These are phyloP conservation scores for Diadromus collaris DNA, from an alignment of 2,888 invertebrate species.

Conservation along the genomic window DNA sequence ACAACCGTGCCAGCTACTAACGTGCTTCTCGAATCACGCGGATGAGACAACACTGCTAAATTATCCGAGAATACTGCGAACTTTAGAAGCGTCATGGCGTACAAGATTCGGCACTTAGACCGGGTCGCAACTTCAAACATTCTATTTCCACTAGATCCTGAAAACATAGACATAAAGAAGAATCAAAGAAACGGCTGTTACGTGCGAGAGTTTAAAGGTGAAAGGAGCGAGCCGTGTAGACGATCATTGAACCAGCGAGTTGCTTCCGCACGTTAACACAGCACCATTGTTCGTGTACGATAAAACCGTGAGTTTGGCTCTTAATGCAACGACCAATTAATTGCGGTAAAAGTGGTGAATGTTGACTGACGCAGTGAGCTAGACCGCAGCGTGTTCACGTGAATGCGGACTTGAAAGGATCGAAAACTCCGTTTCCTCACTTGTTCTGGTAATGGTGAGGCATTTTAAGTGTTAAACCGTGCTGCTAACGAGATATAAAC, in stretches of 20 bases:
- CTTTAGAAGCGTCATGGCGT: slow-evolving; percentile 42
- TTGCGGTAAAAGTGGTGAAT: not conserved
- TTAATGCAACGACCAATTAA: not conserved
- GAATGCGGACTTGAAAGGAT: no score
- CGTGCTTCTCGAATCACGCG: slow-evolving; percentile 65
- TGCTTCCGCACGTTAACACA: not conserved
- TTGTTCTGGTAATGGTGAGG: no score
- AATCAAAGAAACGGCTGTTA: not conserved
- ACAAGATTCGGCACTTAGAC: slow-evolving; percentile 57
- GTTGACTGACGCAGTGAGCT: not conserved
- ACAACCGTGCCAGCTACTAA: slow-evolving; percentile 49
- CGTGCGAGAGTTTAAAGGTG: not conserved
- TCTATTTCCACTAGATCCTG: not conserved
- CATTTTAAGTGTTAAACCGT: no score
- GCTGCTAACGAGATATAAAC: no score
- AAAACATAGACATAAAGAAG: not conserved
- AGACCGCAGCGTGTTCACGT: not conserved
- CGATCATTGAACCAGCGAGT: not conserved
- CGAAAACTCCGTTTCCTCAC: no score
- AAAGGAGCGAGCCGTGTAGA: not conserved
- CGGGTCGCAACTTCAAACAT: slow-evolving; percentile 6
- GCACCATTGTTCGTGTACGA: not conserved
- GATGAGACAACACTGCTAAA: slow-evolving; percentile 26
- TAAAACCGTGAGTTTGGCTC: not conserved
- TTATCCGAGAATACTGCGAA: slow-evolving; percentile 17